Evolutionary conservation across 1,140 invertebrate species (phyloP).

Genomic region (Diuraphis noxia): DNA sequence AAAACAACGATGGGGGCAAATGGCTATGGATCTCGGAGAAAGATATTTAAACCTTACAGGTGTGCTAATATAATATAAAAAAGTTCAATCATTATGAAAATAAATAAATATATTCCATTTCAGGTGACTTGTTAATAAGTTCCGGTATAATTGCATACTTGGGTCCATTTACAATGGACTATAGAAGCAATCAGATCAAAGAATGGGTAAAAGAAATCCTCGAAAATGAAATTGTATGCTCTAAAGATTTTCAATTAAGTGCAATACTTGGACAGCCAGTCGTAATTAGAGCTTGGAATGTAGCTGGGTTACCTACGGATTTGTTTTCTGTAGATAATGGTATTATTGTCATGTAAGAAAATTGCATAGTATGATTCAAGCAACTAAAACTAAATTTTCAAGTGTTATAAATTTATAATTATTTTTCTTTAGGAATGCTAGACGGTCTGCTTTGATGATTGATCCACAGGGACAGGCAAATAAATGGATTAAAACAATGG

Average conservation of each 20-base stretch:
- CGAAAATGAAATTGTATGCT: conserved; percentile 75
- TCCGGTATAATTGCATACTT: conserved; percentile 85
- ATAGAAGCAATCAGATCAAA: conserved; percentile 69
- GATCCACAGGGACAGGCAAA: conserved; percentile 95
- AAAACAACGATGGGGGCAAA: conserved; percentile 83
- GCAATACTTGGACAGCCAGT: conserved; percentile 84
- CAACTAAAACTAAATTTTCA: neutral
- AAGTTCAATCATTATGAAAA: too few relatives aligned
- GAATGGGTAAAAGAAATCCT: conserved; percentile 76
- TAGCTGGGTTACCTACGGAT: conserved; percentile 85
- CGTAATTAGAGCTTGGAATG: conserved; percentile 82
- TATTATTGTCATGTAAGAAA: conserved; percentile 77
- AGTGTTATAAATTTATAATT: neutral
- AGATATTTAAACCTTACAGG: conserved; percentile 63
- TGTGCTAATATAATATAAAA: neutral
- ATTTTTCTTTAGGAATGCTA: conserved; percentile 66
- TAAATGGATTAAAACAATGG: conserved; percentile 94
- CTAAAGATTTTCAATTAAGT: conserved; percentile 75
- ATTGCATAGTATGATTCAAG: neutral
- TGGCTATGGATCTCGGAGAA: conserved; percentile 71
- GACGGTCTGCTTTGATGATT: conserved; percentile 90
- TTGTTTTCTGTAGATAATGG: conserved; percentile 92
- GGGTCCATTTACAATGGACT: conserved; percentile 82
- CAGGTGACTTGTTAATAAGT: conserved; percentile 78
- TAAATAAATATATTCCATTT: conserved; percentile 67